phyloP scores from a whole-genome alignment of 2,797 vertebrate genomes.

The Petrocephalus sullivani region DNA sequence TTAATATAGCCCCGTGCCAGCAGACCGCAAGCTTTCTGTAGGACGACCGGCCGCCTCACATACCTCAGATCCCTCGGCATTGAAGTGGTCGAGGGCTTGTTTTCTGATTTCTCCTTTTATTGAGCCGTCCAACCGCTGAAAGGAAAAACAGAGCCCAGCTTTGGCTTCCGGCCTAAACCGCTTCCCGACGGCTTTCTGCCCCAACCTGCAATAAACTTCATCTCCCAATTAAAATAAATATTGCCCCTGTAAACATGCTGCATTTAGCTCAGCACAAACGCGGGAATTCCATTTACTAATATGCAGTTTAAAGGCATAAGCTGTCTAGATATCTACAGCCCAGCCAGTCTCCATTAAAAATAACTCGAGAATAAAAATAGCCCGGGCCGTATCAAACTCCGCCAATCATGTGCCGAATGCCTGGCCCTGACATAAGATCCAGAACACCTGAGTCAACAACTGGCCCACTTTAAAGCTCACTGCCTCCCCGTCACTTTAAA shows the following conservation, averaged over 20 bases:
- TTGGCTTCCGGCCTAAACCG: neutral
- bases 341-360: constrained; percentile 54
- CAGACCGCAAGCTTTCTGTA: neutral
- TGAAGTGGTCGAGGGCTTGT: constrained; percentile 98
- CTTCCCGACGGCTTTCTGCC: constrained; percentile 18
- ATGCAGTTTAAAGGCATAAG: constrained; percentile 37
- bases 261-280: neutral
- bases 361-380: constrained; percentile 78
- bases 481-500: constrained; percentile 11
- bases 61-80: constrained; percentile 98
- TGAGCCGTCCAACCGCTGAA: constrained; percentile 90
- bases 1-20: neutral
- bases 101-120: constrained; percentile 98
- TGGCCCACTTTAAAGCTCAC: constrained; percentile 14
- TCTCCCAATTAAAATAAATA: neutral
- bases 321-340: constrained; percentile 34
- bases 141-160: constrained; percentile 19
- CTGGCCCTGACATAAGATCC: constrained; percentile 50
- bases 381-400: constrained; percentile 41
- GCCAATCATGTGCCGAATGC: constrained; percentile 31
- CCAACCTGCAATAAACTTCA: neutral
- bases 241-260: neutral
- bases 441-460: constrained; percentile 25
- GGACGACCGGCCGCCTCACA: constrained; percentile 11
- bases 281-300: constrained; percentile 8